phyloP scores from a whole-genome alignment of 2,888 invertebrate species.

The Orgyia antiqua region DNA sequence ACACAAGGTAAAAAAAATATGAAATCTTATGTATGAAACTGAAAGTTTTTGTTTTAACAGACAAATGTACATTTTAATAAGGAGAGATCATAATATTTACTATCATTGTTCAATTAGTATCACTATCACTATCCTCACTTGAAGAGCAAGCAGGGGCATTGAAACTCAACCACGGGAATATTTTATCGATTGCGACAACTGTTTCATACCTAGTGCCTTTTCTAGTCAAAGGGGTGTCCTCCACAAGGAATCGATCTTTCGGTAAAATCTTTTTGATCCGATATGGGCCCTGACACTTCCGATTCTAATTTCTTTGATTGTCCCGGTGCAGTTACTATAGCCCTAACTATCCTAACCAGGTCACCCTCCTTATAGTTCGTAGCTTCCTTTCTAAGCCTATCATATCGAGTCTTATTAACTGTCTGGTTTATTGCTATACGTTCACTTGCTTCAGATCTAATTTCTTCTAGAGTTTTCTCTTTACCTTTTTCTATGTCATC shows the following conservation, averaged over 20 bases:
- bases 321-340: background rate
- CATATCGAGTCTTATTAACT: background rate
- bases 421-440: background rate
- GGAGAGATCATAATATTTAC: too few species aligned
- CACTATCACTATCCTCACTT: too few species aligned
- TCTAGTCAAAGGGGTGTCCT: constrained; percentile 23
- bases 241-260: constrained; percentile 20
- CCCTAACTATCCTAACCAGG: background rate
- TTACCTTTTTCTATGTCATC: background rate
- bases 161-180: constrained; percentile 17
- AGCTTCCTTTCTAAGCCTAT: background rate
- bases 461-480: background rate
- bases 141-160: background rate
- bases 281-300: constrained; percentile 17
- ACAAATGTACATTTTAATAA: too few species aligned
- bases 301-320: background rate
- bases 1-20: too few species aligned
- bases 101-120: too few species aligned
- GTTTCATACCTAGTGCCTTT: constrained; percentile 17
- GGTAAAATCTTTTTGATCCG: constrained; percentile 18
- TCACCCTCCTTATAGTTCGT: background rate
- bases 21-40: too few species aligned
- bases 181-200: constrained; percentile 21
- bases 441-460: background rate
- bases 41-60: too few species aligned